Base-by-base conservation (phyloP, 1,140 invertebrate species). In the Drosophila hydei region DNA sequence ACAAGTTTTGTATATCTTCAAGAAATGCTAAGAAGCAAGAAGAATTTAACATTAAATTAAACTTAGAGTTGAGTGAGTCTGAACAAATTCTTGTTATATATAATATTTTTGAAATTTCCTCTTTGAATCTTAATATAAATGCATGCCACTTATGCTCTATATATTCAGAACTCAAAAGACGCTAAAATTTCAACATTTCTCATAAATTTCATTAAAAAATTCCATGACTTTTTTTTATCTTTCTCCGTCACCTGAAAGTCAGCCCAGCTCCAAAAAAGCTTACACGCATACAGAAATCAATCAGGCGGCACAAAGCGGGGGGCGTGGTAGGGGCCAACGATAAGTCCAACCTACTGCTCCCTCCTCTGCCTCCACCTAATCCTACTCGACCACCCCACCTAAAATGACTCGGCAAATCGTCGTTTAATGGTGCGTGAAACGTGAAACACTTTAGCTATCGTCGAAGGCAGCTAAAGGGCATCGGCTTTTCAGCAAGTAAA, bases 361-460 rank as follows among this genome's bases (percentile, higher is more conserved):
- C 23, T 25, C 33, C 12, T 2, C 3, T 5, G 11, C 25, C 19
- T 6, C 11, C n/a, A 9, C 45, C 47, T 30, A 12, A 1, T 9
- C 18, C 54, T 38, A 19, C 19, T n/a, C n/a, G n/a, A n/a, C n/a
- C n/a, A n/a, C n/a, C n/a, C n/a, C 3, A 9, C 21, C 61, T 75
- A 75, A 87, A 88, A 87, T 87, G 81, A 87, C 77, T 87, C 67
- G 83, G 79, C 81, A 79, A 88, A 88, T 88, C 71, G 83, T 67
- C 72, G 81, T 81, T 87, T 75, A 87, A 87, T 87, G 81, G 81
- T 72, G 83, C 81, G 81, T 87, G 77, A 87, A 87, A 87, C 81
- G 83, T 87, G 81, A 87, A 87, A 87, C 83, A 88, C 81, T 87
- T 87, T 88, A 80, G 83, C 72, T 73, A 79, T 79, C 77, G 79